Evolutionary conservation across 2,888 invertebrate species (phyloP).

Genomic region (Pyrrhia umbra): DNA sequence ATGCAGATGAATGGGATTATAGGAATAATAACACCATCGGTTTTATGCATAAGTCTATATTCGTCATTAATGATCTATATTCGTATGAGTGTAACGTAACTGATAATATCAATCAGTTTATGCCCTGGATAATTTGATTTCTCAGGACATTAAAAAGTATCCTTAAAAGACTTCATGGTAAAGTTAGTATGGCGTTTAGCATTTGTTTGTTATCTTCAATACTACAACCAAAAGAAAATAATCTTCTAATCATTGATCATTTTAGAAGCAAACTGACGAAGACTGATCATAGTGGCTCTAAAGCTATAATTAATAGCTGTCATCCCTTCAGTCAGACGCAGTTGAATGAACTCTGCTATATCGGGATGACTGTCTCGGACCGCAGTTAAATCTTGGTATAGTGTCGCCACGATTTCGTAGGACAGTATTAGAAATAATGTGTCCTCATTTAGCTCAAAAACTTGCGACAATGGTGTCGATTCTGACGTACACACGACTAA

Average conservation of each 20-base stretch:
- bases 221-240: background rate
- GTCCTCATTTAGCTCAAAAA: background rate
- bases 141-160: no score
- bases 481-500: no score
- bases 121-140: no score
- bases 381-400: conserved; percentile 31
- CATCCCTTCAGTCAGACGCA: conserved; percentile 30
- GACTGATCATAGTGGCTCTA: conserved; percentile 23
- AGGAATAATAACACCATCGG: no score
- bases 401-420: conserved; percentile 38
- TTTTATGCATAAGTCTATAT: no score
- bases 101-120: no score
- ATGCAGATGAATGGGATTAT: no score
- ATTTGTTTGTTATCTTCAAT: background rate
- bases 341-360: conserved; percentile 67
- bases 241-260: conserved; percentile 17
- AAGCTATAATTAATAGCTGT: conserved; percentile 48
- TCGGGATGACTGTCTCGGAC: conserved; percentile 57
- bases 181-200: no score
- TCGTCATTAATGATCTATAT: no score
- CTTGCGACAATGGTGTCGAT: no score
- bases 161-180: no score
- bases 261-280: conserved; percentile 31
- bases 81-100: no score
- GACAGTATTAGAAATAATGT: conserved; percentile 12